Conservation (phyloP, 1,140 invertebrate species). For the Sitophilus oryzae region DNA sequence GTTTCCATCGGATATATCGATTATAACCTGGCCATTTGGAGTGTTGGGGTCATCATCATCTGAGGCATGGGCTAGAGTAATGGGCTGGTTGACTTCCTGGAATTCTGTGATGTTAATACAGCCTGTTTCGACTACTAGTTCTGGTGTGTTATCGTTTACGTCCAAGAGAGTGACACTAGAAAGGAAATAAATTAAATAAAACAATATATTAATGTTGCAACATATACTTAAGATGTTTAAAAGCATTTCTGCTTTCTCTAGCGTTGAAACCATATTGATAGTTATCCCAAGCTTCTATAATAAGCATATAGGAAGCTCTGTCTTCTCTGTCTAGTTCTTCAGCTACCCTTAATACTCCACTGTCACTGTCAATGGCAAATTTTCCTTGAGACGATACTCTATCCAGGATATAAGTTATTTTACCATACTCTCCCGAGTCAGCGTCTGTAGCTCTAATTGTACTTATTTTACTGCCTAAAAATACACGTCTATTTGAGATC, state of each 20-base stretch:
- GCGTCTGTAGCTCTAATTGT: slow-evolving; percentile 73
- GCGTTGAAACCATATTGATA: slow-evolving; percentile 87
- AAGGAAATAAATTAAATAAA: slow-evolving; percentile 19
- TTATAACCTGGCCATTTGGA: slow-evolving; percentile 64
- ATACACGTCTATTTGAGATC: slow-evolving; percentile 17
- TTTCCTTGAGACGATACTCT: slow-evolving; percentile 76
- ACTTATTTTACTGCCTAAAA: slow-evolving; percentile 65
- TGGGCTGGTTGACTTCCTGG: slow-evolving; percentile 71
- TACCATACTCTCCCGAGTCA: slow-evolving; percentile 83
- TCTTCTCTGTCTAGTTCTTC: slow-evolving; percentile 79
- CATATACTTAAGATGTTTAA: slow-evolving; percentile 81
- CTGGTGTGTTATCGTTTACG: slow-evolving; percentile 80
- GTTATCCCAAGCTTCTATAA: slow-evolving; percentile 92
- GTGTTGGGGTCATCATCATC: slow-evolving; percentile 77
- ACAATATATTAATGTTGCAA: neutral
- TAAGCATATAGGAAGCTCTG: slow-evolving; percentile 67
- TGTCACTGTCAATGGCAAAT: slow-evolving; percentile 80
- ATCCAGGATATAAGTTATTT: slow-evolving; percentile 84
- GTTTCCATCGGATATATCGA: slow-evolving; percentile 38
- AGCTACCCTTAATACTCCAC: slow-evolving; percentile 71
- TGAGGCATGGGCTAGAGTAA: slow-evolving; percentile 66
- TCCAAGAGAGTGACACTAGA: slow-evolving; percentile 63
- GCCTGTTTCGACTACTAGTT: slow-evolving; percentile 57
- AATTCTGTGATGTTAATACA: slow-evolving; percentile 83
- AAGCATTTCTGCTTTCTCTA: slow-evolving; percentile 85